Percentiles rank a stretch among this genome's conserved stretches.
phyloP scores from a whole-genome alignment of 1,140 invertebrate species.

The Uloborus diversus region DNA sequence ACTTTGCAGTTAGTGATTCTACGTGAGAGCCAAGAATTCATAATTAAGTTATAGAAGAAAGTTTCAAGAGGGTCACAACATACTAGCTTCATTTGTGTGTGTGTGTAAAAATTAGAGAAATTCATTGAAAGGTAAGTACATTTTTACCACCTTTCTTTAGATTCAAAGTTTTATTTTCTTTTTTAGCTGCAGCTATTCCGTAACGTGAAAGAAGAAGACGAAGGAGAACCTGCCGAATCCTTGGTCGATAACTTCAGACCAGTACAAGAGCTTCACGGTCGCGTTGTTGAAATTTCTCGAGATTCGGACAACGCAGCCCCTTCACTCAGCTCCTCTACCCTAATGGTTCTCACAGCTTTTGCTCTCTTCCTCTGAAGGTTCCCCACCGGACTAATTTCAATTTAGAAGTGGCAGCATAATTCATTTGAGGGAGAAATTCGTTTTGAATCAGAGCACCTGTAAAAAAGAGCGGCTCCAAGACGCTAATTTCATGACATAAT shows the following conservation, averaged over 20 bases:
- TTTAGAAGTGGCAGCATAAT: neutral
- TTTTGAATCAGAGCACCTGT: too few relatives aligned
- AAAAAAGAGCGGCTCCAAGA: too few relatives aligned
- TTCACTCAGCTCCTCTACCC: neutral
- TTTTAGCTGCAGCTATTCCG: slow-evolving; percentile 61
- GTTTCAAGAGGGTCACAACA: too few relatives aligned
- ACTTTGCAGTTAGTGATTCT: too few relatives aligned
- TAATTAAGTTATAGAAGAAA: too few relatives aligned
- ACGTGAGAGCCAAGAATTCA: too few relatives aligned
- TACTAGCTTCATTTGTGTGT: too few relatives aligned
- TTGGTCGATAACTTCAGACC: slow-evolving; percentile 81
- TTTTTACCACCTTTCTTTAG: neutral
- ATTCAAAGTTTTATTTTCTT: slow-evolving; percentile 1
- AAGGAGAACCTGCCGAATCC: slow-evolving; percentile 60
- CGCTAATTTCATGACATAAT: too few relatives aligned
- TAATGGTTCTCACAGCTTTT: slow-evolving; percentile 4
- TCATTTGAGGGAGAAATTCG: too few relatives aligned
- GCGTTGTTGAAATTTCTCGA: slow-evolving; percentile 66
- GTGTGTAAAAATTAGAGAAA: too few relatives aligned
- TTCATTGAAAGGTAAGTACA: neutral
- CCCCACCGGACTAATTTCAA: neutral
- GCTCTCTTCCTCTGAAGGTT: slow-evolving; percentile 20
- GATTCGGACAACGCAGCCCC: neutral
- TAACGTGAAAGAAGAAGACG: slow-evolving; percentile 49
- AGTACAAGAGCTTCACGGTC: slow-evolving; percentile 76